A percentile compares a stretch with the other conserved stretches of the same genome.
Conservation (phyloP, 2,113 vertebrate genomes). For the Atractosteus spatula region DNA sequence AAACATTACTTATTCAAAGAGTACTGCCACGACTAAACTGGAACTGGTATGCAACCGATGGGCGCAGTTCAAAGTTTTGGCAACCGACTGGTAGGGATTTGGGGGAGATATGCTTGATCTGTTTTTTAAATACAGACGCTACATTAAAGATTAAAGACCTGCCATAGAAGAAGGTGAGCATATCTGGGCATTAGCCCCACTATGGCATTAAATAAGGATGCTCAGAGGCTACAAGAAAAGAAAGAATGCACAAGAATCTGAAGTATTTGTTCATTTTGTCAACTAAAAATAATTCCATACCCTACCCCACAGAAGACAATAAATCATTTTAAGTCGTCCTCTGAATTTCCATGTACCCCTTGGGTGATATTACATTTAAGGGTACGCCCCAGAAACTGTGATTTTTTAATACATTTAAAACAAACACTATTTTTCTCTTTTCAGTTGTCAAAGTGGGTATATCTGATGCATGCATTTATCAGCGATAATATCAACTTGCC, state of each 20-base stretch:
- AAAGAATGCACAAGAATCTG: conserved; percentile 27
- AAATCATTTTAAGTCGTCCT: conserved; percentile 23
- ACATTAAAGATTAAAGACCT: conserved; percentile 16
- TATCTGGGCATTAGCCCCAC: conserved; percentile 25
- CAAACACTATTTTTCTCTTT: conserved; percentile 22
- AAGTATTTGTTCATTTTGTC: conserved; percentile 31
- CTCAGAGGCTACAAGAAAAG: conserved; percentile 15
- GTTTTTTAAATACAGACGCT: conserved; percentile 45
- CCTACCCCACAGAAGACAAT: conserved; percentile 15
- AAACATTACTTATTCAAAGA: conserved; percentile 77
- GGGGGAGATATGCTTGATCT: conserved; percentile 22
- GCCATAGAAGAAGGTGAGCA: neutral
- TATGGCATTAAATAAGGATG: conserved; percentile 23
- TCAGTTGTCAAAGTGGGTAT: conserved; percentile 43
- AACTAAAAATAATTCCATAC: conserved; percentile 23
- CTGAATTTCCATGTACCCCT: conserved; percentile 18
- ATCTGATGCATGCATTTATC: conserved; percentile 60
- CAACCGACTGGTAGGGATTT: conserved; percentile 62
- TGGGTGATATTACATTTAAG: conserved; percentile 25
- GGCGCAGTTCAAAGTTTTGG: conserved; percentile 66
- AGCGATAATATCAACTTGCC: conserved; percentile 57
- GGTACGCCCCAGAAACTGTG: conserved; percentile 22
- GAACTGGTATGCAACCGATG: conserved; percentile 63
- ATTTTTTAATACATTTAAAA: conserved; percentile 19
- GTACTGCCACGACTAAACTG: conserved; percentile 77